A percentile compares a stretch with the other conserved stretches of the same genome.
These are phyloP conservation scores for Acanthoscelides obtectus DNA, from an alignment of 2,888 invertebrate genomes.

Conservation along the genomic window DNA sequence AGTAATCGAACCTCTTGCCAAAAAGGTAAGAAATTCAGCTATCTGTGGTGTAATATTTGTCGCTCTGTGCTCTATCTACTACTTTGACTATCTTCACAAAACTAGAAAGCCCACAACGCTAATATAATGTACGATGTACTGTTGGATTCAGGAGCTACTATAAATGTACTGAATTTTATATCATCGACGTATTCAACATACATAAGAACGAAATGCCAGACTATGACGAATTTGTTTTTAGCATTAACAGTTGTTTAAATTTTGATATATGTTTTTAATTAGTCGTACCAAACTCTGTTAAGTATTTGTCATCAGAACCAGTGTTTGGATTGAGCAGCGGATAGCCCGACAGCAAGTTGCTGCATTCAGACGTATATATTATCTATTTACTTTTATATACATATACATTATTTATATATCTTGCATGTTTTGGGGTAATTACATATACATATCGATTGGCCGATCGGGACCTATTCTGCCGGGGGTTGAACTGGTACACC, in stretches of 20 bases:
- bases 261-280: too few relatives aligned
- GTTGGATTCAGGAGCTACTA: too few relatives aligned
- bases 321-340: neutral
- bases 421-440: slow-evolving; percentile 42
- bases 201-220: too few relatives aligned
- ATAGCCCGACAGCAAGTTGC: slow-evolving; percentile 25
- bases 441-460: slow-evolving; percentile 37
- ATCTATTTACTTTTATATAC: slow-evolving; percentile 5
- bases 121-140: too few relatives aligned
- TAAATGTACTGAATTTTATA: too few relatives aligned
- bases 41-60: neutral
- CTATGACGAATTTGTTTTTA: too few relatives aligned
- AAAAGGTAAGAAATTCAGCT: neutral
- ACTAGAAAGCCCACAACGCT: neutral
- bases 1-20: neutral
- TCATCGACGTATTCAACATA: too few relatives aligned
- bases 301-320: too few relatives aligned
- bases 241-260: too few relatives aligned
- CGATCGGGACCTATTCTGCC: slow-evolving; percentile 51
- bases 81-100: neutral
- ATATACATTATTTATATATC: slow-evolving; percentile 36
- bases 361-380: slow-evolving; percentile 30
- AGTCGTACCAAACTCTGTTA: too few relatives aligned
- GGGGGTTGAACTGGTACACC: slow-evolving; percentile 30
- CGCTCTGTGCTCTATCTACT: neutral